Evolutionary conservation across 2,888 invertebrate species (phyloP).

Genomic region (Hyles lineata): DNA sequence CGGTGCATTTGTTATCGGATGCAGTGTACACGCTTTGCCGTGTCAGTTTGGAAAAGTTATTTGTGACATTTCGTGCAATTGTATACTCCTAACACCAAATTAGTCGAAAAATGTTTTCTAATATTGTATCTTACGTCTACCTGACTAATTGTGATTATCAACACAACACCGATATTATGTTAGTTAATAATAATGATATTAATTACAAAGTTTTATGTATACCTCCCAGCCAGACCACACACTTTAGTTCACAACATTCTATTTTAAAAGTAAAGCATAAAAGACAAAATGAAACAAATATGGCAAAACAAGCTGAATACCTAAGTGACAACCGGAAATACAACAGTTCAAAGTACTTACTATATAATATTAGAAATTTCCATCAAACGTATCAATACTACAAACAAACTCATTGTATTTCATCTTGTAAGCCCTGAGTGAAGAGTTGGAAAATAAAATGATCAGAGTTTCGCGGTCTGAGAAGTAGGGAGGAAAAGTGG

Average conservation of each 20-base stretch:
- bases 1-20: no score
- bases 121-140: no score
- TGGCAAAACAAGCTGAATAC: neutral
- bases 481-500: slow-evolving; percentile 38
- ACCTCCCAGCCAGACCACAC: no score
- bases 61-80: neutral
- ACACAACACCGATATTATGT: no score
- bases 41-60: neutral
- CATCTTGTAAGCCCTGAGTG: slow-evolving; percentile 1
- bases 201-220: no score
- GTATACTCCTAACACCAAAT: no score
- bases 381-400: neutral
- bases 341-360: neutral
- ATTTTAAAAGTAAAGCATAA: no score
- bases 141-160: no score
- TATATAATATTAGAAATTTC: neutral
- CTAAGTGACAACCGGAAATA: neutral
- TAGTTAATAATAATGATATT: no score
- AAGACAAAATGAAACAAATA: neutral
- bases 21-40: no score
- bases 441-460: slow-evolving; percentile 28
- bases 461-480: slow-evolving; percentile 37
- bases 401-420: neutral
- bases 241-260: no score
- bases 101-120: no score